Base-by-base conservation (phyloP, 30 jellyfish, hydroid and myxozoan species). In the Pseudorhiza aurosa region DNA sequence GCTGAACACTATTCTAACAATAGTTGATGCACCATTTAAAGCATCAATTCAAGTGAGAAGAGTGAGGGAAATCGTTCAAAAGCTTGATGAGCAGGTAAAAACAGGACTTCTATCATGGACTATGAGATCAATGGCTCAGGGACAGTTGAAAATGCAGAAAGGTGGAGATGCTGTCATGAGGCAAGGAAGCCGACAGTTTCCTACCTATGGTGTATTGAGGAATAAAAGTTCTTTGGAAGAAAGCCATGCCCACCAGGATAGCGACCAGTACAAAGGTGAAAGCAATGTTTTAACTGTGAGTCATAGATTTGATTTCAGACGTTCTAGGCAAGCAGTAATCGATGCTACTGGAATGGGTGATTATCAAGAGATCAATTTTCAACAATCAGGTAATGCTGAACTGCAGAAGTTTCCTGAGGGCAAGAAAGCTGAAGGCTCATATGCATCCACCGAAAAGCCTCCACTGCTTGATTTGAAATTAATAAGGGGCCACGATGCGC, bases 71-170 rank as follows among this genome's bases (percentile, higher is more conserved):
- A 79, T 83, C 21, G 96, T 91, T 2, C 83, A 65, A 15, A 63
- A 87, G 32, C 85, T 91, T 12, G 94, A 91, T 68, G 95, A 77
- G 50, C 96, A 91, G 67, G 77, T 91, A 19, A 76, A 85, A 60
- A 77, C 96, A 24, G 98, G 98, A 0, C 63, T 91, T 39, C 85
- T 91, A 35, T 91, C 98, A 3, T 91, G 95, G 96, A 91, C 98
- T 8, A 53, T 91, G 83, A 53, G 80, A 46, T 47, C 90, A 0
- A 78, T 78, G 77, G 93, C 85, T 35, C 85, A 60, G 32, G 78
- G 56, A 21, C 85, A 82, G 11, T 14, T n/a, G 26, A 63, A 43
- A 25, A 68, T 67, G 75, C 72, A 60, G 30, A 32, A 49, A 32
- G 59, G 21, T 2, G 72, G 65, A 50, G 37, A 31, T 30, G 44